phyloP scores from a whole-genome alignment of 2,113 vertebrate species.

The Psilopsiagon aymara region DNA sequence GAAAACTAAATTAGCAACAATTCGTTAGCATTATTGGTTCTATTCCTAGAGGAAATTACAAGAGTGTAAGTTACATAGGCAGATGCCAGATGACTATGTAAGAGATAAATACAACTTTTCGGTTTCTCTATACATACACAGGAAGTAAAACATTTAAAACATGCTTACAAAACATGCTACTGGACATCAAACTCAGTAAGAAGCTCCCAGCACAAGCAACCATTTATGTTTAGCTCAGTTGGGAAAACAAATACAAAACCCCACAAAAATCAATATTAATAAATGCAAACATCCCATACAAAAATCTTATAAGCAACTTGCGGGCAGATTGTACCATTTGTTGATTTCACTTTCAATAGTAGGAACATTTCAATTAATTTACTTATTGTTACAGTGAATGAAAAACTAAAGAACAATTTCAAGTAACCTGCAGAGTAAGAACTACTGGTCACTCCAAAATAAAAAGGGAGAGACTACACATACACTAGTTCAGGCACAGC shows the following conservation, averaged over 20 bases:
- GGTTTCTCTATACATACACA: not conserved
- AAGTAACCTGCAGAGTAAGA: not conserved
- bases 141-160: not conserved
- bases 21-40: constrained; percentile 10
- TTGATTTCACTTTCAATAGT: not conserved
- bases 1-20: constrained; percentile 42
- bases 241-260: not conserved
- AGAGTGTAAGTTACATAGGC: not conserved
- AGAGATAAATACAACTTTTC: not conserved
- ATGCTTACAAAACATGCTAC: not conserved
- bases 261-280: not conserved
- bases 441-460: not conserved
- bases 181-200: not conserved
- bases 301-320: not conserved
- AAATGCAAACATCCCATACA: not conserved
- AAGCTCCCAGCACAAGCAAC: not conserved
- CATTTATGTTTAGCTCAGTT: not conserved
- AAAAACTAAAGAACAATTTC: not conserved
- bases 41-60: constrained; percentile 44
- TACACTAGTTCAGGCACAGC: not conserved
- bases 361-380: not conserved
- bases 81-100: not conserved
- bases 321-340: not conserved
- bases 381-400: not conserved
- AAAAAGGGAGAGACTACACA: not conserved